A percentile compares a stretch with the other conserved stretches of the same genome.
phyloP scores from a whole-genome alignment of 2,797 vertebrate species.

The Cottoperca gobio region DNA sequence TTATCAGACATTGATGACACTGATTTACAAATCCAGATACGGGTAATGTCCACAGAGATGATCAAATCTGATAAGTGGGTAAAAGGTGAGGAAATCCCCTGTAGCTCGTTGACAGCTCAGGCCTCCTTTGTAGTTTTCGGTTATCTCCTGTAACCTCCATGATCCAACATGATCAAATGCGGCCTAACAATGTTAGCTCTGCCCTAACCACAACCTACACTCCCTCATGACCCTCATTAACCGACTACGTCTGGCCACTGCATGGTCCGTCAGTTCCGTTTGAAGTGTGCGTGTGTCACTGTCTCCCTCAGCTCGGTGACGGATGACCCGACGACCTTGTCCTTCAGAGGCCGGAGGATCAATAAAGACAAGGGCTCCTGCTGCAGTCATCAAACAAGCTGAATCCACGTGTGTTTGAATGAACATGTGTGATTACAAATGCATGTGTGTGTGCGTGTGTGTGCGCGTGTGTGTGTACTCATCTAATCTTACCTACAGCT shows the following conservation, averaged over 20 bases:
- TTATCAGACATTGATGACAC: neutral
- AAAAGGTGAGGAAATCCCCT: slow-evolving; percentile 47
- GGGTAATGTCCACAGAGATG: slow-evolving; percentile 1
- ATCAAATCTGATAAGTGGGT: slow-evolving; percentile 21
- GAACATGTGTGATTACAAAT: slow-evolving; percentile 8
- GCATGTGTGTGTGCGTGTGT: neutral
- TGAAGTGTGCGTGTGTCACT: slow-evolving; percentile 69
- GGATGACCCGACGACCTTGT: slow-evolving; percentile 77
- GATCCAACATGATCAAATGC: slow-evolving; percentile 70
- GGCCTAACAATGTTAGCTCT: slow-evolving; percentile 63
- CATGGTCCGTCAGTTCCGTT: slow-evolving; percentile 62
- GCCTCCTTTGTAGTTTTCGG: slow-evolving; percentile 53
- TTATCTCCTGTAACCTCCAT: slow-evolving; percentile 57
- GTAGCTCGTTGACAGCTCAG: slow-evolving; percentile 49
- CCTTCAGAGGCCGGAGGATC: slow-evolving; percentile 75
- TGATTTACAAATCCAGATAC: slow-evolving; percentile 3
- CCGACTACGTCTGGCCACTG: slow-evolving; percentile 47
- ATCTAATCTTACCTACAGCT: slow-evolving; percentile 37
- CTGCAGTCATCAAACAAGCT: slow-evolving; percentile 63
- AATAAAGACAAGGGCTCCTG: slow-evolving; percentile 67
- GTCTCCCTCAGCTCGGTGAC: slow-evolving; percentile 66
- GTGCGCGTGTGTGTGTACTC: slow-evolving; percentile 2
- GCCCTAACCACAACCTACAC: slow-evolving; percentile 65
- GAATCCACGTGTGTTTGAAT: slow-evolving; percentile 36
- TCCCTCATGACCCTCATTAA: slow-evolving; percentile 75